Base-by-base conservation (phyloP, 2,888 invertebrate genomes). In the Microplitis deprimator region DNA sequence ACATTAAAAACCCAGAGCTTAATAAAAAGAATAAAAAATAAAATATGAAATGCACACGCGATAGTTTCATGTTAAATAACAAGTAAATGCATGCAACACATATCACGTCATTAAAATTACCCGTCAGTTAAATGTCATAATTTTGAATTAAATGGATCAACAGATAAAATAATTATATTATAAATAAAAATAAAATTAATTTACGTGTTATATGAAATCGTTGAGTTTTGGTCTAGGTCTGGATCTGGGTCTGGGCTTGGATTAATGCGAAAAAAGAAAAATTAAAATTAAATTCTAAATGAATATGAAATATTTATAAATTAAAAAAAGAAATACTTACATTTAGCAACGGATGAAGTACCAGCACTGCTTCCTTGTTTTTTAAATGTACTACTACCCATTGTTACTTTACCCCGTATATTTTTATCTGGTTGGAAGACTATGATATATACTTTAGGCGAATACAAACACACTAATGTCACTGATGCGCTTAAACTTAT, bases 401-500 rank as follows among this genome's bases (percentile, higher is more conserved):
- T 90, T 60, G 90, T 91, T 74, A 91, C 87, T 83, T 91, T 91
- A 82, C 92, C 91, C n/a, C 94, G 90, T 64, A 94, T 93, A 88
- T 94, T 95, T 87, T 94, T 94, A 84, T 94, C 93, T 64, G 94
- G 94, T 86, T 94, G 94, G 85, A 94, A 92, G 79, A 94, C 89
- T 80, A 95, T 94, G 82, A 95, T 93, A 91, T 94, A 94, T 60
- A 94, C 91, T 90, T 94, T 94, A 20, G 94, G 94, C 38, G 93
- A 93, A 88, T 94, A 94, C 6, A 94, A 91, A 85, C 94, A 94
- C 73, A 93, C 92, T 67, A 95, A 90, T 8, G 94, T 93, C 29
- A 94, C 94, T 1, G 93, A 93, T 62, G 94, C 94, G 83, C 93
- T 93, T 85, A 94, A 91, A 82, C 93, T 93, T 68, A 94, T 93